Evolutionary conservation across 2,888 invertebrate genomes (phyloP).

Genomic region (Dasysyrphus tricinctus): DNA sequence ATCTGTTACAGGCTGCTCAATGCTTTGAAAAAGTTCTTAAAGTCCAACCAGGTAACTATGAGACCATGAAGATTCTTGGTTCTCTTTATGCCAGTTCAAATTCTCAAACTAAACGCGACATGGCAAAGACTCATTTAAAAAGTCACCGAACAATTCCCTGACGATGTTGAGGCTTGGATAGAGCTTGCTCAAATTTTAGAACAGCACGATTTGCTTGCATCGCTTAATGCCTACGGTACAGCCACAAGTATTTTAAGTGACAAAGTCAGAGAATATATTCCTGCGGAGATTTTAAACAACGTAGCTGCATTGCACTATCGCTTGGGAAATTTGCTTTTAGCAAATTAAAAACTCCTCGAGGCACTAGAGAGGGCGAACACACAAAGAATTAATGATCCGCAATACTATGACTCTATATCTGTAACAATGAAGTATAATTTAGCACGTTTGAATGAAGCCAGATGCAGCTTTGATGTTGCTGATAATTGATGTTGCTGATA

Average conservation of each 20-base stretch:
- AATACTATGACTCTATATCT: conserved; percentile 97
- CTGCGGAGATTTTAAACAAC: conserved; percentile 99
- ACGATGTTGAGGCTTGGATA: conserved; percentile 99
- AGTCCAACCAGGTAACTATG: conserved; percentile 98
- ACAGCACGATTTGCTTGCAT: conserved; percentile 94
- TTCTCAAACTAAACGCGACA: conserved; percentile 95
- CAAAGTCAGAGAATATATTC: conserved; percentile 96
- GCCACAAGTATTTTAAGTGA: conserved; percentile 96
- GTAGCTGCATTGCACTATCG: conserved; percentile 97
- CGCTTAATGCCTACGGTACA: conserved; percentile 95
- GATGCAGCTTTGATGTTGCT: conserved; percentile 96
- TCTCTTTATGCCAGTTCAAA: conserved; percentile 96
- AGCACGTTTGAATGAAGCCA: conserved; percentile 95
- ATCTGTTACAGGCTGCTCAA: conserved; percentile 90
- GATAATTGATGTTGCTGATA: no score
- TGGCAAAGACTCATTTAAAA: conserved; percentile 97
- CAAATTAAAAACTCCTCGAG: conserved; percentile 92
- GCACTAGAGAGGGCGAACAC: conserved; percentile 92
- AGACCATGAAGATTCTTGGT: conserved; percentile 99
- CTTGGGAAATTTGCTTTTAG: conserved; percentile 93
- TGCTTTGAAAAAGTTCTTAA: conserved; percentile 99
- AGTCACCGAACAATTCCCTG: conserved; percentile 97
- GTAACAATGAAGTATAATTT: conserved; percentile 98
- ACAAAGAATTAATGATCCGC: conserved; percentile 94
- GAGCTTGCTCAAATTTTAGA: conserved; percentile 99